phyloP scores from a whole-genome alignment of 2,797 vertebrate genomes.

The Rousettus madagascariensis region DNA sequence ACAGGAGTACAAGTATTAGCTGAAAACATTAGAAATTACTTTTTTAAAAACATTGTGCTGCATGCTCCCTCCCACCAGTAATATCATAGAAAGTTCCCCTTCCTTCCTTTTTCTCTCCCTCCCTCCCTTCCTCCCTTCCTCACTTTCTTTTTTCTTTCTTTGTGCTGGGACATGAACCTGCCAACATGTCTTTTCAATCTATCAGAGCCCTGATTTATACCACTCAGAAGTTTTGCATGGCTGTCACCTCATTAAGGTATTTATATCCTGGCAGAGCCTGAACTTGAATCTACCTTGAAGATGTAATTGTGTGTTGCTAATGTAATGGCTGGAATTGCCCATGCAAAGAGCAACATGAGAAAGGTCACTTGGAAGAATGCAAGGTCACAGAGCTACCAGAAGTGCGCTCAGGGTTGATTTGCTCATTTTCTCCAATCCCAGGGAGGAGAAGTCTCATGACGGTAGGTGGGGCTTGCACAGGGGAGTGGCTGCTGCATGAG shows the following conservation, averaged over 20 bases:
- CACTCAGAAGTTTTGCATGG: constrained; percentile 76
- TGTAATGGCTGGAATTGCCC: constrained; percentile 86
- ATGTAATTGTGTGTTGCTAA: constrained; percentile 90
- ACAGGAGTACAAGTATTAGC: background rate
- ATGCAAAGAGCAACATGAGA: constrained; percentile 82
- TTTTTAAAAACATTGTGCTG: background rate
- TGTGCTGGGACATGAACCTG: constrained; percentile 48
- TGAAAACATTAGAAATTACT: background rate
- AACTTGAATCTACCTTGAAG: constrained; percentile 88
- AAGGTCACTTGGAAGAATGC: constrained; percentile 81
- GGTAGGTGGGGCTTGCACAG: constrained; percentile 32
- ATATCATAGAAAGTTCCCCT: background rate
- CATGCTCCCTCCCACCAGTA: background rate
- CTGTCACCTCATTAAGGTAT: constrained; percentile 83
- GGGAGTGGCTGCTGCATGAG: background rate
- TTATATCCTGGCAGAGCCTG: constrained; percentile 82
- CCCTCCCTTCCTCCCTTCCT: no score
- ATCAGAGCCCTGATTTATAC: constrained; percentile 80
- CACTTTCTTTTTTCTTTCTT: background rate
- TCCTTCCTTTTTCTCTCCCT: background rate
- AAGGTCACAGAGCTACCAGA: constrained; percentile 80
- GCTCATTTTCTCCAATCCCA: constrained; percentile 56
- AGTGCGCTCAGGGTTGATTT: constrained; percentile 72
- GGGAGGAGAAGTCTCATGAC: constrained; percentile 44
- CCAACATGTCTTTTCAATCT: constrained; percentile 75